These are phyloP conservation scores for Sebastes glaucus DNA, from an alignment of 2,797 vertebrate species.

Conservation along the genomic window DNA sequence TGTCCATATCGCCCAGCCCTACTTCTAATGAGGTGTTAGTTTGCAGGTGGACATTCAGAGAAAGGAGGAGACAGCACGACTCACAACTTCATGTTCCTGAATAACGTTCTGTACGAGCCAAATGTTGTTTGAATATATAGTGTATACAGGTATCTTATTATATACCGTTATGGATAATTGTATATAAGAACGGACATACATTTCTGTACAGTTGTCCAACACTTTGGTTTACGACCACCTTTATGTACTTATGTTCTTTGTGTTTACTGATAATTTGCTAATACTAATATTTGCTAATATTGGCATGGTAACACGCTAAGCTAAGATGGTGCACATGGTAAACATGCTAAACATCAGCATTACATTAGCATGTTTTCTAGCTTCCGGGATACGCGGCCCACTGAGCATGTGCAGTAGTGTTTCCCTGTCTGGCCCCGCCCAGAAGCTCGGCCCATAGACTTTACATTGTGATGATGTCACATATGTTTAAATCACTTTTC, in stretches of 20 bases:
- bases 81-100: not conserved
- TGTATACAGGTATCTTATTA: too few relatives aligned
- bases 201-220: not conserved
- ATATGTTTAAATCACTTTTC: too few relatives aligned
- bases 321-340: not conserved
- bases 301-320: not conserved
- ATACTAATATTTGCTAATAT: not conserved
- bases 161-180: not conserved
- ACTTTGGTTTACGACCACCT: not conserved
- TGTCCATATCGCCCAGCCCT: too few relatives aligned
- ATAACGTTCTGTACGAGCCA: not conserved
- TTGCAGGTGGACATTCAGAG: not conserved
- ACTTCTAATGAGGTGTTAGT: not conserved
- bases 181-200: not conserved
- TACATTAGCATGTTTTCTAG: too few relatives aligned
- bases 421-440: too few relatives aligned
- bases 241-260: not conserved
- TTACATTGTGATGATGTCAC: too few relatives aligned
- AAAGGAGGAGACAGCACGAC: slow-evolving; percentile 5
- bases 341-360: too few relatives aligned
- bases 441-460: too few relatives aligned
- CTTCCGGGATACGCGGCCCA: too few relatives aligned
- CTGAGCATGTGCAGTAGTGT: too few relatives aligned
- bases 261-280: not conserved
- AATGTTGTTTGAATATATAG: not conserved